phyloP scores from a whole-genome alignment of 2,888 invertebrate genomes.

The Thyatira batis region DNA sequence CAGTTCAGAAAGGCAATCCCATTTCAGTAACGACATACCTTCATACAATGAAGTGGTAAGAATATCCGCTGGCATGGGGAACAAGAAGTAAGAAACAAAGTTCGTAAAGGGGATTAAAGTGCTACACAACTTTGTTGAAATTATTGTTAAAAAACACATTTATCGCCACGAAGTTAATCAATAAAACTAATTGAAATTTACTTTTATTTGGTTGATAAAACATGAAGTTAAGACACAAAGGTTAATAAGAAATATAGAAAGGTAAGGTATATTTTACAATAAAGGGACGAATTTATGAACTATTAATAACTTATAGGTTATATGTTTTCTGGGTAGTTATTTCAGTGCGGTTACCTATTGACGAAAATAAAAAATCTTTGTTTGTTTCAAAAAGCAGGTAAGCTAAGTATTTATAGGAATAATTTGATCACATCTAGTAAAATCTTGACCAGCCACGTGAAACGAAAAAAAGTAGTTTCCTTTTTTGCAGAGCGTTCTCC shows the following conservation, averaged over 20 bases:
- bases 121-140: conserved; percentile 27
- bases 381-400: too few relatives aligned
- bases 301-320: too few relatives aligned
- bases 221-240: neutral
- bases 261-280: neutral
- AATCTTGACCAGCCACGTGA: conserved; percentile 33
- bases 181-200: neutral
- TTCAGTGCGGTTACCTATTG: too few relatives aligned
- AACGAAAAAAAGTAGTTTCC: conserved; percentile 63
- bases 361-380: too few relatives aligned
- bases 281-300: too few relatives aligned
- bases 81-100: conserved; percentile 29
- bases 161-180: neutral
- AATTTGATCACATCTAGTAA: neutral
- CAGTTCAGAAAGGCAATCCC: conserved; percentile 23
- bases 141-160: conserved; percentile 12
- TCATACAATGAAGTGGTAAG: conserved; percentile 18
- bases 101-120: conserved; percentile 38
- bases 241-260: neutral
- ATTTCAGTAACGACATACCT: conserved; percentile 20
- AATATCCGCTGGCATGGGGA: conserved; percentile 23
- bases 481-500: conserved; percentile 64
- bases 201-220: neutral
- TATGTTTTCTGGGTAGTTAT: too few relatives aligned
- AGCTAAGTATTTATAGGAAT: neutral